These are phyloP conservation scores for Fabriciana adippe DNA, from an alignment of 2,888 invertebrate species.

Conservation along the genomic window DNA sequence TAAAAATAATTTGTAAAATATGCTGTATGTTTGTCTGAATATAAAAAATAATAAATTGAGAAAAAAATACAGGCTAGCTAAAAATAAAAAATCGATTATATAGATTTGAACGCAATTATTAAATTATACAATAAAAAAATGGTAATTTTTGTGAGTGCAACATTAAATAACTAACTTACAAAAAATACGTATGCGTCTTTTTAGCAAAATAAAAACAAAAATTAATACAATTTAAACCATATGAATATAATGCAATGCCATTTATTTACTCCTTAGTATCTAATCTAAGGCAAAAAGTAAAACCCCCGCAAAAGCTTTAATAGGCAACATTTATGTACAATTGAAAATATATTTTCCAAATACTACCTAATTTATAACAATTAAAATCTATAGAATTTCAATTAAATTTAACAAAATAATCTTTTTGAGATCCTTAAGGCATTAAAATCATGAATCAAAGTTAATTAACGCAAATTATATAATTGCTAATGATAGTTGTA, in stretches of 20 bases:
- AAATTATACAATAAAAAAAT: slow-evolving; percentile 7
- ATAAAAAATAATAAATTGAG: slow-evolving; percentile 17
- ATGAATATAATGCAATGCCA: slow-evolving; percentile 7
- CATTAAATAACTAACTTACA: slow-evolving; percentile 17
- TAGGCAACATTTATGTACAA: slow-evolving; percentile 5
- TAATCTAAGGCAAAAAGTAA: slow-evolving; percentile 16
- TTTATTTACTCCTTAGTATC: slow-evolving; percentile 1
- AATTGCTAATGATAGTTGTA: not conserved
- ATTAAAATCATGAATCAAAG: slow-evolving; percentile 14
- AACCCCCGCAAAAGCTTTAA: slow-evolving; percentile 10
- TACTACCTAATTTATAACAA: slow-evolving; percentile 24
- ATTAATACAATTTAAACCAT: slow-evolving; percentile 4
- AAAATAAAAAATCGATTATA: slow-evolving; percentile 12
- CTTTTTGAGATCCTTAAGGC: slow-evolving; percentile 29
- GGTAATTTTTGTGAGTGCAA: slow-evolving; percentile 18
- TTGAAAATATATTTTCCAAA: slow-evolving; percentile 10
- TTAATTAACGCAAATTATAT: slow-evolving; percentile 9
- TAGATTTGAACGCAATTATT: slow-evolving; percentile 10
- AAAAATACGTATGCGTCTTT: not conserved
- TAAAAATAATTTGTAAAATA: slow-evolving; percentile 25
- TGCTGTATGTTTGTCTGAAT: slow-evolving; percentile 22
- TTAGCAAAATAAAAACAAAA: not conserved
- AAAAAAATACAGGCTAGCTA: slow-evolving; percentile 10
- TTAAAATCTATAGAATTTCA: slow-evolving; percentile 28
- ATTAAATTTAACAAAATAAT: slow-evolving; percentile 18